A percentile compares a stretch with the other conserved stretches of the same genome.
These are phyloP conservation scores for Eulithis testata DNA, from an alignment of 2,888 invertebrate species.

Conservation along the genomic window DNA sequence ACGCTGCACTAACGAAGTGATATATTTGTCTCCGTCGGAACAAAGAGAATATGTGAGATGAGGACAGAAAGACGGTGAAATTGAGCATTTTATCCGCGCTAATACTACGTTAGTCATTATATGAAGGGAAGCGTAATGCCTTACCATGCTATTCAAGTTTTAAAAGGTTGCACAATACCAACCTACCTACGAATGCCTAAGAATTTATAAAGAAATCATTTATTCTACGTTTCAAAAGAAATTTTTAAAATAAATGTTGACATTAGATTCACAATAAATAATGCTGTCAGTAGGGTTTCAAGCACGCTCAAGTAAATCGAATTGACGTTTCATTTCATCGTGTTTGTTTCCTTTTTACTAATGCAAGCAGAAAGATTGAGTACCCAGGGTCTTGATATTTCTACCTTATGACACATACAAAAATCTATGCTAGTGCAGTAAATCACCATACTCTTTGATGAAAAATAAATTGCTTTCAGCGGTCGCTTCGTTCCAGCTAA, in stretches of 20 bases:
- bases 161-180: too few relatives aligned
- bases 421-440: too few relatives aligned
- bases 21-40: constrained; percentile 34
- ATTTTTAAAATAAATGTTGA: not conserved
- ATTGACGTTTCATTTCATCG: constrained; percentile 21
- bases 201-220: too few relatives aligned
- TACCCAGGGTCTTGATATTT: constrained; percentile 23
- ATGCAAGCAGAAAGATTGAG: constrained; percentile 23
- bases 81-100: too few relatives aligned
- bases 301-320: constrained; percentile 13
- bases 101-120: too few relatives aligned
- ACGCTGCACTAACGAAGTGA: constrained; percentile 44
- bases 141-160: too few relatives aligned
- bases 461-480: not conserved
- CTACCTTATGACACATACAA: not conserved
- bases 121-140: too few relatives aligned
- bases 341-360: constrained; percentile 27
- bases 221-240: too few relatives aligned
- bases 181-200: too few relatives aligned
- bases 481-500: not conserved
- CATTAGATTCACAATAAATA: constrained; percentile 12
- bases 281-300: not conserved
- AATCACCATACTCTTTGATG: not conserved
- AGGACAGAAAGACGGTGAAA: not conserved
- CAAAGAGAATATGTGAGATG: constrained; percentile 20